Conservation (phyloP, 2,113 vertebrate genomes). For the Corythaeola cristata region DNA sequence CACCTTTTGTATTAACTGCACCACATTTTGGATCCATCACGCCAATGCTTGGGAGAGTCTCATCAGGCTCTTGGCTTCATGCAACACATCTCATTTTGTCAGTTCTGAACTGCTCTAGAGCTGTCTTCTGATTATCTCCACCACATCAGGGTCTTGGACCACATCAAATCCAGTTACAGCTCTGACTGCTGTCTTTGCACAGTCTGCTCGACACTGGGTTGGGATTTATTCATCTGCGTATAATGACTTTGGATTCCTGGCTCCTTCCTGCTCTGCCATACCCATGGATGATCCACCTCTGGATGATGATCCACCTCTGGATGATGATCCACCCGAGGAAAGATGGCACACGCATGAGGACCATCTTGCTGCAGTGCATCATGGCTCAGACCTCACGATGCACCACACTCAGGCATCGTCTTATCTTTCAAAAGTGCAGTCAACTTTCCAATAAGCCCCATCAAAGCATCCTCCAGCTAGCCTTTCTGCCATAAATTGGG, state of each 20-base stretch:
- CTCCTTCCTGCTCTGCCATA: not conserved
- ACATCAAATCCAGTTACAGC: not conserved
- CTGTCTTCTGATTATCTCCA: not conserved
- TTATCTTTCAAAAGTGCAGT: not conserved
- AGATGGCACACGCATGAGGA: accelerated
- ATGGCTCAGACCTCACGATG: not conserved
- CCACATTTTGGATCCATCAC: not conserved
- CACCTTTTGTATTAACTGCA: not conserved
- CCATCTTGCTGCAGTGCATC: not conserved
- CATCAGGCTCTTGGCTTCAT: not conserved
- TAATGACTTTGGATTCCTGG: not conserved
- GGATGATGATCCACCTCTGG: too few relatives aligned
- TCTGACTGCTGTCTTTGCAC: not conserved
- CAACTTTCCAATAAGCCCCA: not conserved
- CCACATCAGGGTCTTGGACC: not conserved
- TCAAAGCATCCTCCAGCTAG: slow-evolving; percentile 32
- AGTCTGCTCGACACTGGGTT: not conserved
- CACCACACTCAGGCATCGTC: not conserved
- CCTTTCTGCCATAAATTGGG: slow-evolving; percentile 30
- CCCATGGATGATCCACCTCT: too few relatives aligned
- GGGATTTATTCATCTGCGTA: not conserved
- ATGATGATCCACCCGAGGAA: not conserved
- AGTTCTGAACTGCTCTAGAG: not conserved
- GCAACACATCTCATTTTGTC: not conserved
- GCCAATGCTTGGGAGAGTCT: not conserved